A percentile compares a stretch with the other conserved stretches of the same genome.
phyloP scores from a whole-genome alignment of 2,888 invertebrate genomes.

The Azorinus chamasolen region DNA sequence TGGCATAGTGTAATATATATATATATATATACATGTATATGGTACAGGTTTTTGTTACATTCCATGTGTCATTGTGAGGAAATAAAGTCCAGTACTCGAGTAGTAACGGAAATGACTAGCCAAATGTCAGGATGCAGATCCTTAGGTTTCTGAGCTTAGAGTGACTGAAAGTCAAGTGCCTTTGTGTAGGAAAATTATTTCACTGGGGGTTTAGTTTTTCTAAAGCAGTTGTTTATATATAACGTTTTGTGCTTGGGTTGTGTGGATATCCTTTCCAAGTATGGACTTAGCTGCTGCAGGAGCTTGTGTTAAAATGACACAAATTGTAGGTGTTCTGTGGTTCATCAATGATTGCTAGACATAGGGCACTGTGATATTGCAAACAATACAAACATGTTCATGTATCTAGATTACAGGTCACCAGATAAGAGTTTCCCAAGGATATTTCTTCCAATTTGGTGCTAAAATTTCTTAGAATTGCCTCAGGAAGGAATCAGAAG shows the following conservation, averaged over 20 bases:
- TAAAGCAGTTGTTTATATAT: not conserved
- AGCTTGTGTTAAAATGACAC: slow-evolving; percentile 10
- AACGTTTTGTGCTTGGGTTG: not conserved
- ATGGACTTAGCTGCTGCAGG: slow-evolving; percentile 13
- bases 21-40: no score
- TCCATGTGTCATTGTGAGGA: no score
- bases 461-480: no score
- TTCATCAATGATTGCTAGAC: no score
- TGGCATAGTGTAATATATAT: no score
- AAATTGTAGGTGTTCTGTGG: slow-evolving; percentile 7
- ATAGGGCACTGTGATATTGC: no score
- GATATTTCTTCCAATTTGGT: no score
- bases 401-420: no score
- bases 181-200: not conserved
- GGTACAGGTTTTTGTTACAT: no score
- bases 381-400: no score
- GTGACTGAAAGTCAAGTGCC: not conserved
- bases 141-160: not conserved
- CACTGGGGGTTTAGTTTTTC: not conserved
- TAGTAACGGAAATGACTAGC: not conserved
- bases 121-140: not conserved
- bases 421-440: no score
- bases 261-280: not conserved
- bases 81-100: not conserved
- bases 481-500: no score